phyloP scores from a whole-genome alignment of 2,113 vertebrate species.

The Lepus timidus region DNA sequence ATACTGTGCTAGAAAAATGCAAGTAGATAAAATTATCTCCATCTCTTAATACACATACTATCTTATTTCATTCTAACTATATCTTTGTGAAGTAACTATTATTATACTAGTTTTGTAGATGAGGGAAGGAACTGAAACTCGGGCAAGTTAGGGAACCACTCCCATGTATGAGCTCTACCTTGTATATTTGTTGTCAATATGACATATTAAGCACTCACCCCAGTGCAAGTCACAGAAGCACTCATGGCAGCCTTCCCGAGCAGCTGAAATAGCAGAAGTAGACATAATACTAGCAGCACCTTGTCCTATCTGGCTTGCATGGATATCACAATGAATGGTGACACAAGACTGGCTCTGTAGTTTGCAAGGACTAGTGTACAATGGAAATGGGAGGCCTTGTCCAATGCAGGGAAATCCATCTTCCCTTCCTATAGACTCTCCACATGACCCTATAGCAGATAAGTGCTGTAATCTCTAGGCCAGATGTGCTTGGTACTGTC shows the following conservation, averaged over 20 bases:
- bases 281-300: no score
- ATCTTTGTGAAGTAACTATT: not conserved
- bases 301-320: not conserved
- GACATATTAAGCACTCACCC: not conserved
- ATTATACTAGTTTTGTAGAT: not conserved
- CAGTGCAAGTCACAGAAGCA: not conserved
- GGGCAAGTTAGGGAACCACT: not conserved
- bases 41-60: not conserved
- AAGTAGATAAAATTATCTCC: not conserved
- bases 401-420: not conserved
- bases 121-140: constrained; percentile 5
- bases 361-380: not conserved
- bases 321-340: not conserved
- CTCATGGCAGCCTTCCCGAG: no score
- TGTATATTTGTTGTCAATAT: not conserved
- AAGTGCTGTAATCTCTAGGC: not conserved
- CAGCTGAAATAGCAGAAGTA: not conserved
- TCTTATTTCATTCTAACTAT: not conserved
- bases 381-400: not conserved
- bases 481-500: not conserved
- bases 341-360: not conserved
- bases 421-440: not conserved
- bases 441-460: not conserved
- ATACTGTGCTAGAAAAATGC: not conserved
- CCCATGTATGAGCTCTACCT: not conserved